A percentile compares a stretch with the other conserved stretches of the same genome.
phyloP scores from a whole-genome alignment of 2,888 invertebrate genomes.

The Atherix ibis region DNA sequence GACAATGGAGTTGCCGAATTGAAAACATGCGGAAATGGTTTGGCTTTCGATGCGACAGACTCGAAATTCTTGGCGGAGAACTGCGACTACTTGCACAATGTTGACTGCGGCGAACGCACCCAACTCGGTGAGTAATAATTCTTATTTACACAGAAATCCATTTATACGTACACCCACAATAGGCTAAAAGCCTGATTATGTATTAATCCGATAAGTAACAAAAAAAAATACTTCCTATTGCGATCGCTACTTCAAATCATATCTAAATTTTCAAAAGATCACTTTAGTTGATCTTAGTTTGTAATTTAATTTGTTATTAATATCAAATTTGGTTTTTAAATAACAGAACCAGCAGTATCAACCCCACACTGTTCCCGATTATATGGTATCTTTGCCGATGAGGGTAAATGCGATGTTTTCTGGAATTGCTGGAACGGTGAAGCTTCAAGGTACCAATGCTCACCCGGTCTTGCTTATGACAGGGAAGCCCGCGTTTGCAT shows the following conservation, averaged over 20 bases:
- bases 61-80: constrained; percentile 83
- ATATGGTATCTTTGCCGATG: constrained; percentile 86
- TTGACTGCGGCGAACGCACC: constrained; percentile 77
- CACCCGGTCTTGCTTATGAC: constrained; percentile 87
- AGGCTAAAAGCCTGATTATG: neutral
- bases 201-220: no score
- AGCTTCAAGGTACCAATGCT: constrained; percentile 84
- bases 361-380: constrained; percentile 72
- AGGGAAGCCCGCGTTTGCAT: constrained; percentile 85
- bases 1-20: constrained; percentile 76
- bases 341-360: constrained; percentile 63
- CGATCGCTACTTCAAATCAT: no score
- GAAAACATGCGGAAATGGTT: constrained; percentile 86
- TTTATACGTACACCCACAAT: neutral
- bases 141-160: neutral
- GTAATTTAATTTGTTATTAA: no score
- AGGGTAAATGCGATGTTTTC: constrained; percentile 78
- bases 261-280: no score
- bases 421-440: constrained; percentile 97
- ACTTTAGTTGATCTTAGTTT: no score
- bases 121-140: constrained; percentile 52
- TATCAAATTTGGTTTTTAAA: no score
- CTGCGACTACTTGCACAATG: constrained; percentile 89
- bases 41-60: constrained; percentile 81
- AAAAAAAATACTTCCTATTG: no score